These are phyloP conservation scores for Brachypalpus laphriformis DNA, from an alignment of 2,888 invertebrate genomes.

Conservation along the genomic window DNA sequence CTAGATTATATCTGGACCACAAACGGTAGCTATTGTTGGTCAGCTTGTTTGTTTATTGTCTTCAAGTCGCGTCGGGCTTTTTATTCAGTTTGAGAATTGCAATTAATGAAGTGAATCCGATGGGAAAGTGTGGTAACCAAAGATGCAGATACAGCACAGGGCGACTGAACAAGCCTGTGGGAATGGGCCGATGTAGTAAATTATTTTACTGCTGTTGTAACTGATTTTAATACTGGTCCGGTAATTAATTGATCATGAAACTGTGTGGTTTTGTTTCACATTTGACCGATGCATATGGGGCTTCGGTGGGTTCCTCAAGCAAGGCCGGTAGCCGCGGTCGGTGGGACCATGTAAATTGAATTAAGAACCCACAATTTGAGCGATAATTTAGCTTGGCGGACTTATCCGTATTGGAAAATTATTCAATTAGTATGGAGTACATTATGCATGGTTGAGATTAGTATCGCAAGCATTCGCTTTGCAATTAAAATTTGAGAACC, in stretches of 20 bases:
- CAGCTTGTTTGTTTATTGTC: slow-evolving; percentile 68
- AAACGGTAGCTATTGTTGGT: slow-evolving; percentile 73
- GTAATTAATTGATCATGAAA: slow-evolving; percentile 72
- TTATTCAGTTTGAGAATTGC: slow-evolving; percentile 53
- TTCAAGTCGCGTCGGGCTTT: slow-evolving; percentile 43
- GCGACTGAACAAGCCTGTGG: slow-evolving; percentile 39
- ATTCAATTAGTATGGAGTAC: neutral
- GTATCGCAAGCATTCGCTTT: no score
- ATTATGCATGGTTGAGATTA: neutral
- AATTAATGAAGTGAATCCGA: slow-evolving; percentile 66
- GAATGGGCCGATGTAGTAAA: slow-evolving; percentile 59
- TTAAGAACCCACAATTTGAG: neutral
- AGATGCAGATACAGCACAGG: slow-evolving; percentile 18
- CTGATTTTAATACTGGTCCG: slow-evolving; percentile 54
- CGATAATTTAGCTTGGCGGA: neutral
- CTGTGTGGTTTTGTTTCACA: slow-evolving; percentile 43
- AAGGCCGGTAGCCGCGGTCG: neutral
- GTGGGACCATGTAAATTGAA: neutral
- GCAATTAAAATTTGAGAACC: no score
- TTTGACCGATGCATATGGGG: neutral
- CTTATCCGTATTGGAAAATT: slow-evolving; percentile 2
- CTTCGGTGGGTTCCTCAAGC: neutral
- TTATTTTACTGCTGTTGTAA: slow-evolving; percentile 72
- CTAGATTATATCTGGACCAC: slow-evolving; percentile 65
- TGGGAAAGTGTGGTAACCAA: slow-evolving; percentile 64